These are phyloP conservation scores for Speoplatyrhinus poulsoni DNA, from an alignment of 2,113 vertebrate species.

Conservation along the genomic window DNA sequence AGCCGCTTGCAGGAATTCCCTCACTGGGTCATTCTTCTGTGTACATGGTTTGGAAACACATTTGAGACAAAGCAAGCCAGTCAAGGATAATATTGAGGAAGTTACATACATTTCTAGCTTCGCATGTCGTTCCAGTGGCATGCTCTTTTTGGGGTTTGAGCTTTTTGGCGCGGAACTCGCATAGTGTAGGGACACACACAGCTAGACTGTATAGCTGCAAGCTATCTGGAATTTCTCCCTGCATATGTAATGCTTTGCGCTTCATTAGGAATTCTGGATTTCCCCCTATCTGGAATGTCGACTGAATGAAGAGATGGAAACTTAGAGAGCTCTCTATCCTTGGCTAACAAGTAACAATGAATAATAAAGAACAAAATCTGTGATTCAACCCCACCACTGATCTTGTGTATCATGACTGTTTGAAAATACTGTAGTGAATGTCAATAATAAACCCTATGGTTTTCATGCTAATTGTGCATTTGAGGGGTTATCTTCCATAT, in stretches of 20 bases:
- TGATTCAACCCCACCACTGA: constrained; percentile 34
- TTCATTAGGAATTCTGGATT: constrained; percentile 76
- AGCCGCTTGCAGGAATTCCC: constrained; percentile 72
- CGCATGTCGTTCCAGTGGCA: constrained; percentile 59
- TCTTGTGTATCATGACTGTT: constrained; percentile 35
- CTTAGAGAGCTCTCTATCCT: constrained; percentile 68
- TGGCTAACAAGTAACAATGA: constrained; percentile 74
- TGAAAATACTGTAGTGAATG: constrained; percentile 17
- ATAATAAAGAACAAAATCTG: constrained; percentile 52
- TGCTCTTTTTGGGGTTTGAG: constrained; percentile 49
- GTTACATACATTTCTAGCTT: constrained; percentile 76
- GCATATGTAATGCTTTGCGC: constrained; percentile 73
- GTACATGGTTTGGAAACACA: constrained; percentile 78
- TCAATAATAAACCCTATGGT: no score
- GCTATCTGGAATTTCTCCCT: constrained; percentile 59
- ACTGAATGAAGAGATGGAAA: constrained; percentile 58
- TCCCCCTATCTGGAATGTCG: constrained; percentile 73
- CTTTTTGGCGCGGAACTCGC: constrained; percentile 43
- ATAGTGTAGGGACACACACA: constrained; percentile 29
- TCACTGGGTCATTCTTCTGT: constrained; percentile 76
- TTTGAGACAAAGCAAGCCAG: constrained; percentile 76
- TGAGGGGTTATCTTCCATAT: background rate
- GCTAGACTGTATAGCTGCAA: constrained; percentile 51
- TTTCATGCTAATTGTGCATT: constrained; percentile 13
- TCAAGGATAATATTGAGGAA: constrained; percentile 82